These are phyloP conservation scores for Semicossyphus pulcher DNA, from an alignment of 2,113 vertebrate species.

Conservation along the genomic window DNA sequence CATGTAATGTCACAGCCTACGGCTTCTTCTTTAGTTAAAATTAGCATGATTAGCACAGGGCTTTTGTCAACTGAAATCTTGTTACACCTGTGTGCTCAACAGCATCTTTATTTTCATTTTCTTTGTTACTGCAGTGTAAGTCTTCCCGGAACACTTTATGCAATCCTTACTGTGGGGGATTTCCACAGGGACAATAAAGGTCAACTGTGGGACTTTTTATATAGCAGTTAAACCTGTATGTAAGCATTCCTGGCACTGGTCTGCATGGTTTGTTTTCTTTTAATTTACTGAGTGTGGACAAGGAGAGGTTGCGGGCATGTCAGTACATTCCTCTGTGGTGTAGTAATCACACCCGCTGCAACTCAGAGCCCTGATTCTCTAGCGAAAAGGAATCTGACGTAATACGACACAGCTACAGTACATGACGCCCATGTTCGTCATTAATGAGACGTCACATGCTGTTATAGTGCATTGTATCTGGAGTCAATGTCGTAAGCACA, in stretches of 20 bases:
- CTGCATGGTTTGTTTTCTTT: slow-evolving; percentile 42
- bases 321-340: slow-evolving; percentile 42
- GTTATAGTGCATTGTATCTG: background rate
- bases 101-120: background rate
- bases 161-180: background rate
- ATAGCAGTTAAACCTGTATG: slow-evolving; percentile 4
- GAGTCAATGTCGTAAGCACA: background rate
- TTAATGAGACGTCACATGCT: slow-evolving; percentile 9
- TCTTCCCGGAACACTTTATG: background rate
- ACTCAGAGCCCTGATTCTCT: slow-evolving; percentile 2
- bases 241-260: background rate
- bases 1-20: background rate
- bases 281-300: slow-evolving; percentile 30
- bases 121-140: background rate
- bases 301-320: slow-evolving; percentile 24
- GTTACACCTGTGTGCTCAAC: background rate
- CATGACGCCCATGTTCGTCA: slow-evolving; percentile 5
- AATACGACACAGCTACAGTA: background rate
- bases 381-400: background rate
- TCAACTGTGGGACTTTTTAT: slow-evolving; percentile 6
- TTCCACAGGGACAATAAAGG: background rate
- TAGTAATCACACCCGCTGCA: slow-evolving; percentile 30
- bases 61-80: slow-evolving; percentile 1
- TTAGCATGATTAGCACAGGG: background rate
- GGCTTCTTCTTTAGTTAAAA: slow-evolving; percentile 10